Conservation (phyloP, 1,140 invertebrate species). For the Portunus trituberculatus region DNA sequence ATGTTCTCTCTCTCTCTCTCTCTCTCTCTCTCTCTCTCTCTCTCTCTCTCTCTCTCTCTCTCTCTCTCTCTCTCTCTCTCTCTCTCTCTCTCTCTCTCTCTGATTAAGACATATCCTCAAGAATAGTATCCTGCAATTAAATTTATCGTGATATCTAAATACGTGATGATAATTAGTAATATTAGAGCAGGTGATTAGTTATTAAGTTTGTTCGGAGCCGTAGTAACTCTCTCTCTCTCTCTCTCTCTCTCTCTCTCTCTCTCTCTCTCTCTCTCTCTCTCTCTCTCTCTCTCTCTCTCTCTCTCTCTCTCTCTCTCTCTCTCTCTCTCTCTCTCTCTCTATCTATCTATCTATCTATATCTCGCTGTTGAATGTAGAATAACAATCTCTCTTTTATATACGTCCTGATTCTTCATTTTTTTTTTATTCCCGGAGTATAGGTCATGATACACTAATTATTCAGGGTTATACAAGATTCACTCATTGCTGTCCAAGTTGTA, state of each 20-base stretch:
- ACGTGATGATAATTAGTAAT: no score
- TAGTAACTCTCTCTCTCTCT: background rate
- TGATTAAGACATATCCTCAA: background rate
- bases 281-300: conserved; percentile 20
- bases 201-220: no score
- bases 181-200: no score
- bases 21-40: background rate
- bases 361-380: background rate
- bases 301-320: conserved; percentile 20
- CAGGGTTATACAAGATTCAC: no score
- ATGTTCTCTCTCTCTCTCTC: background rate
- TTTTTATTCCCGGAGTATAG: no score
- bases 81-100: background rate
- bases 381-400: no score
- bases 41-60: background rate
- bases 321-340: conserved; percentile 11
- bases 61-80: no score
- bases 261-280: background rate
- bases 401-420: no score
- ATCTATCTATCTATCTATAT: background rate
- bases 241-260: conserved; percentile 6
- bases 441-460: no score
- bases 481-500: no score
- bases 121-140: background rate
- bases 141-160: no score